Conservation (phyloP, 2,888 invertebrate species). For the Ashinkailepas kermadecensis region DNA sequence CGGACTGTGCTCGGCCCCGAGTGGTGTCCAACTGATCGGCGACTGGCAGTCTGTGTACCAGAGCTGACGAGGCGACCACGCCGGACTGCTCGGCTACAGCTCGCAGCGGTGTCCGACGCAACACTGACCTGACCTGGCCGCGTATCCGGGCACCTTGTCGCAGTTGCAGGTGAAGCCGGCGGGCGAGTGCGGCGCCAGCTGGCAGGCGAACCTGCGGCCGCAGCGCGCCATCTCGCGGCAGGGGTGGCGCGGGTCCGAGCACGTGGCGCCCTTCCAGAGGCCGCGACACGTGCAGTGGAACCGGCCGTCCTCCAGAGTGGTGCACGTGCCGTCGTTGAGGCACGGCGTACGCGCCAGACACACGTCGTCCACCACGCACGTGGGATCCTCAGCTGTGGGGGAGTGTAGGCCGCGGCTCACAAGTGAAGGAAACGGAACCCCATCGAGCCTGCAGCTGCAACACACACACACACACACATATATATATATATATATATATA, state of each 20-base stretch:
- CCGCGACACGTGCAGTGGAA: constrained; percentile 13
- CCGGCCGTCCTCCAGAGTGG: constrained; percentile 5
- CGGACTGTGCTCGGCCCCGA: too few species aligned
- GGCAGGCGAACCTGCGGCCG: not conserved
- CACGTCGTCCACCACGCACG: constrained; percentile 16
- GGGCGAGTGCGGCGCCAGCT: not conserved
- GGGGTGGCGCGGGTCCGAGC: not conserved
- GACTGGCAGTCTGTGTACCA: too few species aligned
- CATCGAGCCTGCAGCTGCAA: too few species aligned
- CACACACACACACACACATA: too few species aligned
- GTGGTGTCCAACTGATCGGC: too few species aligned
- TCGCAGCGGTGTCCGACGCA: too few species aligned
- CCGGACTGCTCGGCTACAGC: too few species aligned
- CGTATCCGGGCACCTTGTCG: not conserved
- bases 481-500: too few species aligned
- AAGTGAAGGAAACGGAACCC: too few species aligned
- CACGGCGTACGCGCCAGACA: constrained; percentile 13
- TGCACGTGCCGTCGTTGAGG: constrained; percentile 4
- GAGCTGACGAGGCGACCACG: too few species aligned
- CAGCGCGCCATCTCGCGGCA: not conserved
- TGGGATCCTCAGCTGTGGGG: not conserved
- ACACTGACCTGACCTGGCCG: not conserved
- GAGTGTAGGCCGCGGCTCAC: too few species aligned
- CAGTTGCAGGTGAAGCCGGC: constrained; percentile 21
- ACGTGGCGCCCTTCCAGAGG: constrained; percentile 7